Evolutionary conservation across 2,113 vertebrate genomes (phyloP).

Genomic region (Beaufortia kweichowensis): DNA sequence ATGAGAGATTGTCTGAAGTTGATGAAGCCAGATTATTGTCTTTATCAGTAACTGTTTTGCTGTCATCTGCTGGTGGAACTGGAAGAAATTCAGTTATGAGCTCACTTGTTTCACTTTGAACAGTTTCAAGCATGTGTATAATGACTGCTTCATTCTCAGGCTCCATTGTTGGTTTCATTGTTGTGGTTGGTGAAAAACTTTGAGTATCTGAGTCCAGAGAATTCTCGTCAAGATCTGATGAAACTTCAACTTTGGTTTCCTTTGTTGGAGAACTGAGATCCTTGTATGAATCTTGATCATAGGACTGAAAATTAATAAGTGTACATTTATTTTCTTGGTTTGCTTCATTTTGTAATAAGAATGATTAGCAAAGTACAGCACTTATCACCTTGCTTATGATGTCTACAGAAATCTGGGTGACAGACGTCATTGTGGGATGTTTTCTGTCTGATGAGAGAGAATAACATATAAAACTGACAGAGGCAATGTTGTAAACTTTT

Average conservation of each 20-base stretch:
- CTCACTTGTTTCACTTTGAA: constrained; percentile 60
- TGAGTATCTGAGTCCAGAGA: constrained; percentile 62
- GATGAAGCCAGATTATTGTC: constrained; percentile 47
- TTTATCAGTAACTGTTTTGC: constrained; percentile 16
- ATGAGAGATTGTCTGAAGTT: constrained; percentile 57
- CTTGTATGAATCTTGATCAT: constrained; percentile 62
- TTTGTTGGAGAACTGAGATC: constrained; percentile 58
- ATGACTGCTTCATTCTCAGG: constrained; percentile 60
- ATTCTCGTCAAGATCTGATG: constrained; percentile 62
- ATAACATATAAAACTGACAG: neutral
- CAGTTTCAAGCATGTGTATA: constrained; percentile 67
- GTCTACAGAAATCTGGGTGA: constrained; percentile 27
- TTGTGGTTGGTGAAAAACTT: constrained; percentile 34
- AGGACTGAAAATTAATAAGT: constrained; percentile 52
- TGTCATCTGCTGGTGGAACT: constrained; percentile 25
- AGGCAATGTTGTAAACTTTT: neutral
- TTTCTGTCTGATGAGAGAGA: constrained; percentile 34
- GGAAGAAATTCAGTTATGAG: constrained; percentile 60
- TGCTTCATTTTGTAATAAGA: neutral
- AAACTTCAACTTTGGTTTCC: constrained; percentile 29
- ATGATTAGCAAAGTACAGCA: neutral
- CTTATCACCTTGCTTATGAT: constrained; percentile 26
- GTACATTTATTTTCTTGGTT: constrained; percentile 8
- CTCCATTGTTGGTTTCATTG: constrained; percentile 14
- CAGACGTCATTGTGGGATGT: constrained; percentile 20